Evolutionary conservation across 2,888 invertebrate species (phyloP).

Genomic region (Pachydiplax longipennis): DNA sequence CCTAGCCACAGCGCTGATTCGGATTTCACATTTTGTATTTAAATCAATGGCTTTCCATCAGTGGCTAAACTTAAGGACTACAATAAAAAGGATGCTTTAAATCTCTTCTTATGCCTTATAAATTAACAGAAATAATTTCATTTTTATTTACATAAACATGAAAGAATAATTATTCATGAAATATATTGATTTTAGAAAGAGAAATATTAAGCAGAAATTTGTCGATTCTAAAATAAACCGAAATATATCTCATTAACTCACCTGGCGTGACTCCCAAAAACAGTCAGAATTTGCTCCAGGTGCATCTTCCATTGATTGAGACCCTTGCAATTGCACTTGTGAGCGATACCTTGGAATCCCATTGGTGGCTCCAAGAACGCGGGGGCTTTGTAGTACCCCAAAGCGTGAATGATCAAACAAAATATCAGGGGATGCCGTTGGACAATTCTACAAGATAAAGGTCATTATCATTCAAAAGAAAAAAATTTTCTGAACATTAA

Average conservation of each 20-base stretch:
- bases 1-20: too few species aligned
- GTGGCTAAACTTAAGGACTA: too few species aligned
- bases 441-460: not conserved
- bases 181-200: too few species aligned
- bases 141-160: too few species aligned
- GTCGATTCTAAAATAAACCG: too few species aligned
- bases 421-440: not conserved
- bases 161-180: too few species aligned
- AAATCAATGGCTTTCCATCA: too few species aligned
- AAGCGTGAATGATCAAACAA: not conserved
- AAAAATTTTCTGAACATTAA: not conserved
- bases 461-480: not conserved
- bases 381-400: not conserved
- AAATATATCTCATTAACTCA: too few species aligned
- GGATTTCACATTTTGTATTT: too few species aligned
- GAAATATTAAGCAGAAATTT: not conserved
- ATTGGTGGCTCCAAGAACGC: not conserved
- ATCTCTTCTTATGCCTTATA: too few species aligned
- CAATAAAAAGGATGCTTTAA: too few species aligned
- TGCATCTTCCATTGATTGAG: not conserved
- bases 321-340: not conserved
- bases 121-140: too few species aligned
- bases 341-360: conserved; percentile 1
- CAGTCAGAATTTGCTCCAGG: not conserved
- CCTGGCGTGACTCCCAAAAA: conserved; percentile 27